phyloP scores from a whole-genome alignment of 2,888 invertebrate genomes.

The Diarsia brunnea region DNA sequence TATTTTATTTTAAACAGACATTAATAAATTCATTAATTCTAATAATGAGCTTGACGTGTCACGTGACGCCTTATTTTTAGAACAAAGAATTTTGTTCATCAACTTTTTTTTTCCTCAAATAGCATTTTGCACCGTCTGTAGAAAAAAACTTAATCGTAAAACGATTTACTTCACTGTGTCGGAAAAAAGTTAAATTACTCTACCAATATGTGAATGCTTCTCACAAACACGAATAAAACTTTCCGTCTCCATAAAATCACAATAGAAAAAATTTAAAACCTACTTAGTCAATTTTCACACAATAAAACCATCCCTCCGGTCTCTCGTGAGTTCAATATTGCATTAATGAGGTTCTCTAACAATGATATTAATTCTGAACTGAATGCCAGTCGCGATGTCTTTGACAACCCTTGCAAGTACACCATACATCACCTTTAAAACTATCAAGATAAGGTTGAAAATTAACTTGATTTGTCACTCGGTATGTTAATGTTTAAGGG shows the following conservation, averaged over 20 bases:
- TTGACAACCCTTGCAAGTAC: conserved; percentile 45
- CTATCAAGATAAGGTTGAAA: conserved; percentile 68
- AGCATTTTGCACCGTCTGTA: background rate
- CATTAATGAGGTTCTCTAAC: conserved; percentile 87
- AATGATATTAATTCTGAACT: conserved; percentile 88
- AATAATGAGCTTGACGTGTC: background rate
- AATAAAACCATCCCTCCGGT: conserved; percentile 83
- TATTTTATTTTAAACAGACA: background rate
- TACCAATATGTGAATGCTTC: background rate
- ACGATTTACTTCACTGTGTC: background rate
- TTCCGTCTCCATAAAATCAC: conserved; percentile 49
- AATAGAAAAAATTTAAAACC: conserved; percentile 68
- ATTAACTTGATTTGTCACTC: conserved; percentile 48
- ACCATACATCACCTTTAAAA: conserved; percentile 47
- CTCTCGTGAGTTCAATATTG: conserved; percentile 85
- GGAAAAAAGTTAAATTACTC: background rate
- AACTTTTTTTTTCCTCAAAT: background rate
- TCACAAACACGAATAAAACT: background rate
- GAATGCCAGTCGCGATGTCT: conserved; percentile 80
- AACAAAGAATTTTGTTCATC: background rate
- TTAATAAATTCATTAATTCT: background rate
- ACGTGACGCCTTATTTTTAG: background rate
- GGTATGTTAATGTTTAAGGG: conserved; percentile 59
- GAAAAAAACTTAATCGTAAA: background rate
- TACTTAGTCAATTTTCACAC: conserved; percentile 85